Evolutionary conservation across 2,113 vertebrate genomes (phyloP).

Genomic region (Eolophus roseicapilla): DNA sequence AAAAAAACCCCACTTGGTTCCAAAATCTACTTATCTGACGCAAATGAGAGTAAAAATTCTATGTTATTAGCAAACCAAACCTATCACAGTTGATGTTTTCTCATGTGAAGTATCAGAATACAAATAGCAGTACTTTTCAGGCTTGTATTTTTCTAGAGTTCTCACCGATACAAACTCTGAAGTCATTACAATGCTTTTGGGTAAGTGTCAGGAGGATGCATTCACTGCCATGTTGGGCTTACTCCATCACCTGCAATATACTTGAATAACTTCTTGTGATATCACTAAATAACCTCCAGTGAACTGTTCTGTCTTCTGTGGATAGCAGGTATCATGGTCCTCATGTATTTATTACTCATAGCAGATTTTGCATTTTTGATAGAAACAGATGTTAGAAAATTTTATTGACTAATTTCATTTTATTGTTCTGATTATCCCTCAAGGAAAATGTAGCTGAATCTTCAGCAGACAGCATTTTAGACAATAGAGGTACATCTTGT

Average conservation of each 20-base stretch:
- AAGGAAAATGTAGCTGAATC: neutral
- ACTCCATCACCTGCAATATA: neutral
- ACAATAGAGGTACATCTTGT: neutral
- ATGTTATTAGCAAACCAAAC: neutral
- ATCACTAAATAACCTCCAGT: neutral
- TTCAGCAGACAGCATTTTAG: neutral
- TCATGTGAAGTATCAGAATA: neutral
- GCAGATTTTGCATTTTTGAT: neutral
- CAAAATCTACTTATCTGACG: neutral
- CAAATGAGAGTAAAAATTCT: neutral
- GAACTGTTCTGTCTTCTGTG: neutral
- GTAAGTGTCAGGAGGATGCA: neutral
- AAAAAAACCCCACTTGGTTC: neutral
- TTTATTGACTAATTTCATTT: neutral
- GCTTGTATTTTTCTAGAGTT: neutral
- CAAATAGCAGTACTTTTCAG: neutral
- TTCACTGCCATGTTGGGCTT: neutral
- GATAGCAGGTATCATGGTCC: neutral
- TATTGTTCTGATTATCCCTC: neutral
- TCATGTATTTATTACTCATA: neutral
- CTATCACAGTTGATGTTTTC: neutral
- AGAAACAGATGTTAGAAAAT: neutral
- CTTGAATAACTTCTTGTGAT: neutral
- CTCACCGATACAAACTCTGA: neutral
- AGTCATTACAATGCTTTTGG: neutral